Evolutionary conservation across 2,113 vertebrate genomes (phyloP), one percentile per base, ranked within the genome.

Genomic region (Suricata suricatta): DNA sequence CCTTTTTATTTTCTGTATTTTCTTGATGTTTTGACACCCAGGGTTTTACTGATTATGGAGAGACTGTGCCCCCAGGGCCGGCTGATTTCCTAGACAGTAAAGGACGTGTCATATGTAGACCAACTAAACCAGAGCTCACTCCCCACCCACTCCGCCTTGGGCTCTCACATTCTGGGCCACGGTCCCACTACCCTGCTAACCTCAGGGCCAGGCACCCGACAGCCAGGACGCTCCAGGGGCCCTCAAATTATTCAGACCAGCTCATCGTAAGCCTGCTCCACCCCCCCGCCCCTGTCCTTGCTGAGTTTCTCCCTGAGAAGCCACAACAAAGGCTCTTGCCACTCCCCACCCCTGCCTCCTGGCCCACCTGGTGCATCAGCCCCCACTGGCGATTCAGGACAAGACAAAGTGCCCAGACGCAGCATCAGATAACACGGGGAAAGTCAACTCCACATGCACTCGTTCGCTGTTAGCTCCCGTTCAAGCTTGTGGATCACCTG

Each of bases 321-420:
- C 17, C 19, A 3, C 52, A 41, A 25, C 1, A 60, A 76, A 63
- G 29, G 29, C 52, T 38, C 74, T 31, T 1, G 16, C 33, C 44
- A 41, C 23, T 66, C 31, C 0, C 66, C 1, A 2, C 13, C 33
- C 7, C 44, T 1, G 23, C 60, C n/a, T 54, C 60, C 76, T 2
- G 25, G 29, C 10, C 7, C 12, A 15, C 7, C 89, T 2, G 25
- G n/a, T 15, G 17, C 4, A 27, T 44, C 2, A 2, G 17, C 44
- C 57, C 7, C 29, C 50, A 54, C 10, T 27, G 35, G 50, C 2
- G 64, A 31, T 57, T 21, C 50, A 27, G 35, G 29, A 44, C 4
- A 14, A 10, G 64, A 25, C 10, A 2, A 7, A 7, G 8, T 9
- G 15, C 3, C 2, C 31, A 38, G 27, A 41, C 38, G 4, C 23